Evolutionary conservation across 2,113 vertebrate genomes (phyloP).

Genomic region (Caracal caracal): DNA sequence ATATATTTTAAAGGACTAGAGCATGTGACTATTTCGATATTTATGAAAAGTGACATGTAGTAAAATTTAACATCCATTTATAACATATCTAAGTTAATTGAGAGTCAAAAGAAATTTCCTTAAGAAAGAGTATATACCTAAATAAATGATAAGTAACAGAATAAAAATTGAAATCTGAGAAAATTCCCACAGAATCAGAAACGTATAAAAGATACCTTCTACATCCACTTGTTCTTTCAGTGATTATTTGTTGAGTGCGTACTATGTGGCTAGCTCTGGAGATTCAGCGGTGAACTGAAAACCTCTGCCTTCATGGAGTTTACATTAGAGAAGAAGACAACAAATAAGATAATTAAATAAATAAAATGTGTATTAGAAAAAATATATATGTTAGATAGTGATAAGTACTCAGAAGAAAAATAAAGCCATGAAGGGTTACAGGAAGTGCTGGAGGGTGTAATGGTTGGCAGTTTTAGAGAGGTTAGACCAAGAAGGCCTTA

Average conservation of each 20-base stretch:
- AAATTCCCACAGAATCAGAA: background rate
- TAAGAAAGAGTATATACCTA: background rate
- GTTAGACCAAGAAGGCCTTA: background rate
- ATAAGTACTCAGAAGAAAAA: background rate
- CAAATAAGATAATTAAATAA: background rate
- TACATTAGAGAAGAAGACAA: background rate
- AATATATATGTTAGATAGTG: background rate
- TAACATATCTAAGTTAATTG: background rate
- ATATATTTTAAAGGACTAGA: background rate
- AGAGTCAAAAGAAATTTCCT: background rate
- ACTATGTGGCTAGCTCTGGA: background rate
- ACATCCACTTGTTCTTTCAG: background rate
- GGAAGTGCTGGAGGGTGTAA: background rate
- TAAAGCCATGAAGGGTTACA: background rate
- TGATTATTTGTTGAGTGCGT: background rate
- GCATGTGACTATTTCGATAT: background rate
- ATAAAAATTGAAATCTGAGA: background rate
- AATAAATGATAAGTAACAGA: background rate
- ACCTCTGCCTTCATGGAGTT: background rate
- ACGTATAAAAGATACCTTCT: background rate
- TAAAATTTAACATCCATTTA: background rate
- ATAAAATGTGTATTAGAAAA: background rate
- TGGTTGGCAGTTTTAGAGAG: background rate
- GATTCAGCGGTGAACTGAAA: background rate
- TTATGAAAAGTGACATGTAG: background rate